These are phyloP conservation scores for Tortrix viridana DNA, from an alignment of 2,888 invertebrate genomes.

Conservation along the genomic window DNA sequence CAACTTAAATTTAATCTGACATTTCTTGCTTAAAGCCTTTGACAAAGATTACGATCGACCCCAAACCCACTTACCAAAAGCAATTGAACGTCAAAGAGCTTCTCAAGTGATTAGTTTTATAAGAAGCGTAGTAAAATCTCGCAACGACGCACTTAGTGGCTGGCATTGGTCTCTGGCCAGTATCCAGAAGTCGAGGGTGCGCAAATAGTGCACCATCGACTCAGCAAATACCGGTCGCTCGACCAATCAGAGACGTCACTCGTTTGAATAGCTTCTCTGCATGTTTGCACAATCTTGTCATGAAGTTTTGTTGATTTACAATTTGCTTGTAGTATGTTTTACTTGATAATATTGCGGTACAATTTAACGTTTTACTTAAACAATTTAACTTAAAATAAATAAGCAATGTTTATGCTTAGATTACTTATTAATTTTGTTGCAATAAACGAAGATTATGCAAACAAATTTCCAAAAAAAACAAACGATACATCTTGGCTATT, in stretches of 20 bases:
- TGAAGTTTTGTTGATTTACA: slow-evolving; percentile 16
- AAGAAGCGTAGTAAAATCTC: slow-evolving; percentile 45
- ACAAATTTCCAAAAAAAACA: no score
- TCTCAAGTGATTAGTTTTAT: slow-evolving; percentile 52
- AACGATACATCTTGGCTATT: no score
- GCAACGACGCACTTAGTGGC: slow-evolving; percentile 41
- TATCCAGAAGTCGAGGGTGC: slow-evolving; percentile 39
- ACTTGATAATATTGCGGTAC: not conserved
- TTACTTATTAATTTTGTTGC: no score
- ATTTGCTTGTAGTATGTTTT: not conserved
- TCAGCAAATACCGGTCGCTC: slow-evolving; percentile 31
- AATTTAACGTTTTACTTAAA: not conserved
- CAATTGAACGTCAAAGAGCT: slow-evolving; percentile 42
- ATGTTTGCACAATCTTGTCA: slow-evolving; percentile 20
- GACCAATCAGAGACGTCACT: slow-evolving; percentile 27
- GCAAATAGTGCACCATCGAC: slow-evolving; percentile 40
- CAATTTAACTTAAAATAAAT: no score
- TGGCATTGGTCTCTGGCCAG: slow-evolving; percentile 42
- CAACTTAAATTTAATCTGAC: slow-evolving; percentile 6
- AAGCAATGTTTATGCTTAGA: no score
- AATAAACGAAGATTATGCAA: not conserved
- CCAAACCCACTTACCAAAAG: slow-evolving; percentile 25
- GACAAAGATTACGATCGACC: slow-evolving; percentile 5
- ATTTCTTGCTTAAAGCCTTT: not conserved
- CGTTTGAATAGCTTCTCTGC: slow-evolving; percentile 16